These are phyloP conservation scores for Eulemur rubriventer DNA, from an alignment of 2,797 vertebrate species.

Conservation along the genomic window DNA sequence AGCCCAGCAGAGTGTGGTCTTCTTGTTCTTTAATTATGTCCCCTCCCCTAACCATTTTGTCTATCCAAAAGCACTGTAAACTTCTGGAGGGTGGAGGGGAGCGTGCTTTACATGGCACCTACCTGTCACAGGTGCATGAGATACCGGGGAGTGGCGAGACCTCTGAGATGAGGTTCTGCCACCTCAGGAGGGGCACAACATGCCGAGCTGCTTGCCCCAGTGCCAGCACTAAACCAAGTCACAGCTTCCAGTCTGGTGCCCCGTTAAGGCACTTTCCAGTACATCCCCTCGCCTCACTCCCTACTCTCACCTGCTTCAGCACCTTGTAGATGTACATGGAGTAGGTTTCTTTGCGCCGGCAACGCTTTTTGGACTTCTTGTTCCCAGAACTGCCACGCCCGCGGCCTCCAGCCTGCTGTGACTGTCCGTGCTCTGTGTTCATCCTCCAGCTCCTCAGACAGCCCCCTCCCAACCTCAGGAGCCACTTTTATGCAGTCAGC, in stretches of 20 bases:
- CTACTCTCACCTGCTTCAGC: constrained; percentile 87
- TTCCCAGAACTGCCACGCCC: constrained; percentile 67
- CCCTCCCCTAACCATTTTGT: neutral
- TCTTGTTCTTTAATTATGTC: neutral
- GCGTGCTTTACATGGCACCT: neutral
- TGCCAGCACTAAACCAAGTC: neutral
- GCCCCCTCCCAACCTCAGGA: rapidly evolving
- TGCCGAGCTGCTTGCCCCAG: neutral
- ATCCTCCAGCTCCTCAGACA: constrained; percentile 67
- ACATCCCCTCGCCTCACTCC: rapidly evolving
- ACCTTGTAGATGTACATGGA: constrained; percentile 92
- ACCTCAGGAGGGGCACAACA: neutral
- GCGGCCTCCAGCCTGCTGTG: constrained; percentile 56
- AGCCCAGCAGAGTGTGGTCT: neutral
- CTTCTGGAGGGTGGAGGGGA: neutral
- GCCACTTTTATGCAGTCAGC: constrained; percentile 22
- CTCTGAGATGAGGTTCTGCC: rapidly evolving
- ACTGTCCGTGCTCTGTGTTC: constrained; percentile 84
- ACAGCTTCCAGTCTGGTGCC: neutral
- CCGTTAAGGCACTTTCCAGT: rapidly evolving
- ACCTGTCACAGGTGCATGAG: neutral
- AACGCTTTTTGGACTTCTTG: constrained; percentile 84
- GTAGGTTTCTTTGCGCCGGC: constrained; percentile 88
- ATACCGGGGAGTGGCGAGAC: neutral
- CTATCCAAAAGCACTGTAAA: neutral